A percentile compares a stretch with the other conserved stretches of the same genome.
phyloP scores from a whole-genome alignment of 1,140 invertebrate genomes.

The Lordiphosa collinella region DNA sequence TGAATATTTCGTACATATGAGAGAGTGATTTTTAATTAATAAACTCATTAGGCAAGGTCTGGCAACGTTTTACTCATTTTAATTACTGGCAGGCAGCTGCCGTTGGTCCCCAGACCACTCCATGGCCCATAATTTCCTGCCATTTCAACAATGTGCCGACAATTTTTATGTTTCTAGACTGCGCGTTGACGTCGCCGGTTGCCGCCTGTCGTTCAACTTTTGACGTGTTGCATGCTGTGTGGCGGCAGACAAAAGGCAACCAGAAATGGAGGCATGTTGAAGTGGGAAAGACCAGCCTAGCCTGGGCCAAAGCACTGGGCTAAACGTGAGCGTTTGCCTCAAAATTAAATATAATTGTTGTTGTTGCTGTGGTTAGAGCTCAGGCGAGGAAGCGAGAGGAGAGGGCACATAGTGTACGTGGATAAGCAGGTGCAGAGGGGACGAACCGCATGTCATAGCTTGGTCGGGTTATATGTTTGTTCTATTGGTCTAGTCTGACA shows the following conservation, averaged over 20 bases:
- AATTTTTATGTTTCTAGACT: slow-evolving; percentile 68
- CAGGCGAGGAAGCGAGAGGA: background rate
- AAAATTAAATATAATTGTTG: slow-evolving; percentile 74
- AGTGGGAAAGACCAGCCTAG: background rate
- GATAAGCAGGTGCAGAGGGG: background rate
- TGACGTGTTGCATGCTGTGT: no score
- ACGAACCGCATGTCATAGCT: slow-evolving; percentile 10
- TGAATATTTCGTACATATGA: slow-evolving; percentile 6
- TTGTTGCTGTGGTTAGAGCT: slow-evolving; percentile 22
- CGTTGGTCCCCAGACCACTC: slow-evolving; percentile 2
- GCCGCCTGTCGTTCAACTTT: no score
- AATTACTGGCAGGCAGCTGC: slow-evolving; percentile 62
- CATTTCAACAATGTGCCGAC: slow-evolving; percentile 69
- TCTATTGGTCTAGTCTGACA: slow-evolving; percentile 23
- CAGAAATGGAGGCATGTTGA: no score
- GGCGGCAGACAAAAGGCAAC: no score
- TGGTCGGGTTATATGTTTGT: no score
- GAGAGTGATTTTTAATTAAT: slow-evolving; percentile 71
- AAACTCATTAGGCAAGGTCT: slow-evolving; percentile 63
- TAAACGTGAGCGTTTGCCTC: slow-evolving; percentile 59
- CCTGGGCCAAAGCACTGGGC: slow-evolving; percentile 1
- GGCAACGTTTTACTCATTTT: slow-evolving; percentile 52
- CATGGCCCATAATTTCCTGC: slow-evolving; percentile 61
- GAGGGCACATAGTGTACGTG: background rate
- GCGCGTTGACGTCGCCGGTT: slow-evolving; percentile 47